Percentiles rank a stretch among this genome's conserved stretches.
Evolutionary conservation across 2,797 vertebrate genomes (phyloP).

Genomic region (Chelidonichthys spinosus): DNA sequence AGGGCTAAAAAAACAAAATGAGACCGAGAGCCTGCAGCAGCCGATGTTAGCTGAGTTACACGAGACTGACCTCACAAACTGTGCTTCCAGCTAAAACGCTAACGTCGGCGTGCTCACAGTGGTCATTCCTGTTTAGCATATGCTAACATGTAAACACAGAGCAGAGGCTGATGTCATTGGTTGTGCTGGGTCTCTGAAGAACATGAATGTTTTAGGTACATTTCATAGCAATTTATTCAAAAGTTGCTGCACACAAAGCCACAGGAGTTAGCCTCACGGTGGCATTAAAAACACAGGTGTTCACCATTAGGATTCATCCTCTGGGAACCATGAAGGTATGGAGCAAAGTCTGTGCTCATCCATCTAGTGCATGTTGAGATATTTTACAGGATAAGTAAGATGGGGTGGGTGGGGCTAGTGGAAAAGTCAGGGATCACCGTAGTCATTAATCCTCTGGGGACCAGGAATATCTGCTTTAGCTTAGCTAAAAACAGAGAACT

Average conservation of each 20-base stretch:
- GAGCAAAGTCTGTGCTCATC: too few species aligned
- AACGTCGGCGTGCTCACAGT: conserved; percentile 4
- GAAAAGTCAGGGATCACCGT: too few species aligned
- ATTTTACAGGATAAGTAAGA: too few species aligned
- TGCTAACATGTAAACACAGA: not conserved
- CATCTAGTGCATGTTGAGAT: too few species aligned
- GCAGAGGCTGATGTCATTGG: not conserved
- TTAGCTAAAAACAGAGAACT: conserved; percentile 18
- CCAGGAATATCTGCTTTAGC: not conserved
- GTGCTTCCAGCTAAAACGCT: conserved; percentile 8
- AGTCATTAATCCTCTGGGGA: too few species aligned
- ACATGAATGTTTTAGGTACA: not conserved
- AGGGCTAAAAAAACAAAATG: not conserved
- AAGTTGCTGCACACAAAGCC: not conserved
- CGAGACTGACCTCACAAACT: not conserved
- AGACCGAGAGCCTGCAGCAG: not conserved
- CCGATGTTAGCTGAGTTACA: conserved; percentile 8
- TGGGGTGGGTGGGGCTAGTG: too few species aligned
- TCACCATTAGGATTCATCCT: too few species aligned
- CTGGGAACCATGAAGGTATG: too few species aligned
- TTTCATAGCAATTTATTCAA: not conserved
- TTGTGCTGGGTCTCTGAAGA: not conserved
- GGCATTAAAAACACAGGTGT: not conserved
- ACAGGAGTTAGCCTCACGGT: not conserved
- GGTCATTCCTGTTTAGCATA: not conserved